A percentile compares a stretch with the other conserved stretches of the same genome.
These are phyloP conservation scores for Smutsia temminckii DNA, from an alignment of 2,797 vertebrate species.

Conservation along the genomic window DNA sequence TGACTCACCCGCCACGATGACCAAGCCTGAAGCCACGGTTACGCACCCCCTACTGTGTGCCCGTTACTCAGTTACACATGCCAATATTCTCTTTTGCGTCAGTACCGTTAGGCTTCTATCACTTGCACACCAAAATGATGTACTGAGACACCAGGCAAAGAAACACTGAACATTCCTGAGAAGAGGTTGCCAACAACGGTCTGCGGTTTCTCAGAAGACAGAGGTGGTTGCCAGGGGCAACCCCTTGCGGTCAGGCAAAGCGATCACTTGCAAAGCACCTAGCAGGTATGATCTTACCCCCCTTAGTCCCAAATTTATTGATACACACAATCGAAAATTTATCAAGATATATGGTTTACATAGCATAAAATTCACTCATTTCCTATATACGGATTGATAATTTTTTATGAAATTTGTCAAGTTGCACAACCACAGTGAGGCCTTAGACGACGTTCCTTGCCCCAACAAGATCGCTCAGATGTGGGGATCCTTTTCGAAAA, in stretches of 20 bases:
- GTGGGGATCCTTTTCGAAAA: not conserved
- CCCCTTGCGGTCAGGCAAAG: not conserved
- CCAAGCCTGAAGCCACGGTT: not conserved
- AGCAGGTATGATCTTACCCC: not conserved
- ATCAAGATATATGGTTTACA: not conserved
- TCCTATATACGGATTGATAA: not conserved
- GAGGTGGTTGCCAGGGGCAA: not conserved
- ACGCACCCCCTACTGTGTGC: rapidly evolving
- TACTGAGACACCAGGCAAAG: not conserved
- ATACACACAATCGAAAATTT: no score
- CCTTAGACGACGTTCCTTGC: not conserved
- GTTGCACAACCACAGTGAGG: not conserved
- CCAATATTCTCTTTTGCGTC: not conserved
- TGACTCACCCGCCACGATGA: not conserved
- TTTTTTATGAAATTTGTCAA: not conserved
- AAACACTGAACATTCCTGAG: not conserved
- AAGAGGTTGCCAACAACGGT: not conserved
- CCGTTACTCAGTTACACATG: not conserved
- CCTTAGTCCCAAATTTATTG: no score
- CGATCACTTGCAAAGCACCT: not conserved
- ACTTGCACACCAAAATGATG: not conserved
- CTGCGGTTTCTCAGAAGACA: not conserved
- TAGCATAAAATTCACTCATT: not conserved
- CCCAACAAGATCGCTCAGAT: not conserved
- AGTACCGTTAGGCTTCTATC: not conserved